These are phyloP conservation scores for Sinocyclocheilus anshuiensis DNA, from an alignment of 2,113 vertebrate species.

Conservation along the genomic window DNA sequence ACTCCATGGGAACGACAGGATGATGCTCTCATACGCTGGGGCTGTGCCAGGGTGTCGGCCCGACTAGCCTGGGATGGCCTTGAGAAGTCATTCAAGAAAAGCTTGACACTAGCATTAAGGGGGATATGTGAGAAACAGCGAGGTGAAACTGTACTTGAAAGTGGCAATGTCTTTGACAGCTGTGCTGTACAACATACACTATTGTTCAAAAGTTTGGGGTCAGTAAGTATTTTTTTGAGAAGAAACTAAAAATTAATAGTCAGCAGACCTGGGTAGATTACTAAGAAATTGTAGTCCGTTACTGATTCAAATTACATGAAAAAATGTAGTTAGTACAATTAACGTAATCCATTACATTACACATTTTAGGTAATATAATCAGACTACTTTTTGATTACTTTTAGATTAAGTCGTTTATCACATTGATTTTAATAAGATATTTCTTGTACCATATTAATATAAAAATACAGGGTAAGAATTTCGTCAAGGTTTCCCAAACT, in stretches of 20 bases:
- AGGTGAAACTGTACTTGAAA: background rate
- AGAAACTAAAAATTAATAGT: background rate
- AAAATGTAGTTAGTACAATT: too few species aligned
- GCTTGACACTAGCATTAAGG: background rate
- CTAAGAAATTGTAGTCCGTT: too few species aligned
- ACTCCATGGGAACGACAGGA: constrained; percentile 34
- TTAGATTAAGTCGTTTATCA: too few species aligned
- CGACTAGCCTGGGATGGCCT: constrained; percentile 12
- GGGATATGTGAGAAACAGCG: background rate
- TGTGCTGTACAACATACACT: background rate
- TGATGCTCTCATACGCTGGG: constrained; percentile 18
- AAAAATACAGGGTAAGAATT: too few species aligned
- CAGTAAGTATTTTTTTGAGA: background rate
- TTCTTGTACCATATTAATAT: too few species aligned
- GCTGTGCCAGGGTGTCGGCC: constrained; percentile 15
- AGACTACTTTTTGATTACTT: too few species aligned
- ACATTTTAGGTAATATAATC: too few species aligned
- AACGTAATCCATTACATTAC: too few species aligned
- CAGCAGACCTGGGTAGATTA: too few species aligned
- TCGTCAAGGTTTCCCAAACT: too few species aligned
- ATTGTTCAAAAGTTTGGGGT: background rate
- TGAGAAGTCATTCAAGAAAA: constrained; percentile 29
- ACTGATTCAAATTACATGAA: too few species aligned
- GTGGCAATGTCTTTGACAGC: background rate
- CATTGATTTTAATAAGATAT: too few species aligned